These are phyloP conservation scores for Okamejei kenojei DNA, from an alignment of 2,797 vertebrate species.

Conservation along the genomic window DNA sequence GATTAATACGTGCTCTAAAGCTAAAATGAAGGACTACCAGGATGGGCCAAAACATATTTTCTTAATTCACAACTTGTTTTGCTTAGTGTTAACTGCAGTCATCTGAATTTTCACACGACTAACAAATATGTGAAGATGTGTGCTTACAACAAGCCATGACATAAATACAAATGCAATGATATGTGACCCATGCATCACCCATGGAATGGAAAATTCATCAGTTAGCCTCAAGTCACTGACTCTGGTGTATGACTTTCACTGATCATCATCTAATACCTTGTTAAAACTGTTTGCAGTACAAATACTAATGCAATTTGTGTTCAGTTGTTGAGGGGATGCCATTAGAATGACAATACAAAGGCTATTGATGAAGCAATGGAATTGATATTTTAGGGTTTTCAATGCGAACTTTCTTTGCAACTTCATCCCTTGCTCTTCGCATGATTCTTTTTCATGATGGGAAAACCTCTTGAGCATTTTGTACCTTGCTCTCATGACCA, in stretches of 20 bases:
- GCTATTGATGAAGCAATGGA: no score
- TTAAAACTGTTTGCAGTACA: not conserved
- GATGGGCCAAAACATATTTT: no score
- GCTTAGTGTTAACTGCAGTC: not conserved
- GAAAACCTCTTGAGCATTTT: no score
- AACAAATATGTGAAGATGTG: not conserved
- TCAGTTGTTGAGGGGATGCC: not conserved
- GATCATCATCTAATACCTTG: not conserved
- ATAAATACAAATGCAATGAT: not conserved
- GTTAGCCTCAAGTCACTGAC: not conserved
- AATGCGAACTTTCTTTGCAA: not conserved
- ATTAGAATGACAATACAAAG: not conserved
- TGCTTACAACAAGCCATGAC: no score
- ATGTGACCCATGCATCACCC: not conserved
- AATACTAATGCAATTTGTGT: not conserved
- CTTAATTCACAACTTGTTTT: not conserved
- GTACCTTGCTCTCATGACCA: not conserved
- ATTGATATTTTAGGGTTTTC: not conserved
- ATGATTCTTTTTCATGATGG: not conserved
- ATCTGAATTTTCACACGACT: not conserved
- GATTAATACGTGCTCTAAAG: no score
- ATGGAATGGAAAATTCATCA: not conserved
- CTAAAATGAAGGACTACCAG: not conserved
- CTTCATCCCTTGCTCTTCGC: not conserved
- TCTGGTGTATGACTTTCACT: not conserved